Base-by-base conservation (phyloP, 1,140 invertebrate species). In the Euglossa dilemma region DNA sequence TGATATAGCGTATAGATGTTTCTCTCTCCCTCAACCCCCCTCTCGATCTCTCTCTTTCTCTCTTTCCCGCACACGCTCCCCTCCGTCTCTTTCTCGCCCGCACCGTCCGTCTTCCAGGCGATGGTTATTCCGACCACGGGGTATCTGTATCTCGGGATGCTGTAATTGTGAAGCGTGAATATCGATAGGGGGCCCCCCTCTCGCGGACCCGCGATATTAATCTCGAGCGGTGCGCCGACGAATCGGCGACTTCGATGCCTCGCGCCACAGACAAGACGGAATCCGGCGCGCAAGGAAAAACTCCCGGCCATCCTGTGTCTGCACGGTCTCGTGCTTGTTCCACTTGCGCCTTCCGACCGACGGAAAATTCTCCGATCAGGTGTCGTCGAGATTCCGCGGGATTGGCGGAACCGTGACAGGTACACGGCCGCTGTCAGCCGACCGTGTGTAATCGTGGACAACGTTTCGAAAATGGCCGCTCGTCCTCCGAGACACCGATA, bases 1-100 rank as follows among this genome's bases (percentile, higher is more conserved):
- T 92, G 93, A 94, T 94, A 93, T 91, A 90, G 87, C 89, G 87
- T 74, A 86, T 76, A 76, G 72, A 72, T 11, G 52, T 20, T 23
- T 7, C 20, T 47, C 43, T n/a, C 36, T 47, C 43, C 45, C 36
- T 43, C 36, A 23, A 6, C 23, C 18, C 4, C 16, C 45, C 63
- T 43, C 36, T 66, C 18, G 18, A 16, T 18, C 52, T 20, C 36
- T 8, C 63, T 36, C 25, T 66, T 0, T 43, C 36, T 43, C 8
- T 45, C 63, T 36, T 43, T 36, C 28, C 36, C 5, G 59, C 36
- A 36, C 36, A 36, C 36, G 12, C n/a, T 56, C 20, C 18, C 36
- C 20, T 64, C 63, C 28, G 25, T 45, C 36, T 45, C 64, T 45
- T 12, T 45, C 36, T 66, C 36, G 5, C 36, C n/a, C 20, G 23